Evolutionary conservation across 2,113 vertebrate species (phyloP).

Genomic region (Alaudala cheleensis): DNA sequence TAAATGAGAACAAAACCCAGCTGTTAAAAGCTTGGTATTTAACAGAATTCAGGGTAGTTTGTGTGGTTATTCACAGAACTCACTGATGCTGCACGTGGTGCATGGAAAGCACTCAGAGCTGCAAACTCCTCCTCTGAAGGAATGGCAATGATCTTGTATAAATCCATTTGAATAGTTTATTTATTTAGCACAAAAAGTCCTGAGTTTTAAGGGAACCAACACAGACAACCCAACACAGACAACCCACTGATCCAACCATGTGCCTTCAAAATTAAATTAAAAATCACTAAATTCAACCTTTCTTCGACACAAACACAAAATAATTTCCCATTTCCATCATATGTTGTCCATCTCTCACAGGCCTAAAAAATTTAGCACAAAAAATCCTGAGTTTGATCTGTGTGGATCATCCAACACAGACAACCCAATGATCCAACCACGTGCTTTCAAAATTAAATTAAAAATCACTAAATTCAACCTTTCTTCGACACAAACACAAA

Average conservation of each 20-base stretch:
- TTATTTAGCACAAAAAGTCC: not conserved
- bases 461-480: too few relatives aligned
- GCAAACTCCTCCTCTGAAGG: not conserved
- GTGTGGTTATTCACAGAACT: rapidly evolving
- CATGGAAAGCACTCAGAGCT: not conserved
- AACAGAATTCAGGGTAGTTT: rapidly evolving
- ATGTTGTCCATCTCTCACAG: too few relatives aligned
- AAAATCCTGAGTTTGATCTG: too few relatives aligned
- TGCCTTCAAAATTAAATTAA: not conserved
- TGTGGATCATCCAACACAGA: too few relatives aligned
- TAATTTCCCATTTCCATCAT: too few relatives aligned
- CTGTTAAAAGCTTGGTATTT: not conserved
- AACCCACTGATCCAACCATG: rapidly evolving
- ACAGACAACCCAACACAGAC: too few relatives aligned
- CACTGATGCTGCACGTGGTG: rapidly evolving
- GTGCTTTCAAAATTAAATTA: too few relatives aligned
- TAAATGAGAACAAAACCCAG: not conserved
- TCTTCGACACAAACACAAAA: too few relatives aligned
- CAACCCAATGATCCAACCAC: too few relatives aligned
- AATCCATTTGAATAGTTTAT: not conserved
- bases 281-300: not conserved
- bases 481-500: too few relatives aligned
- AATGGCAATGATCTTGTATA: not conserved
- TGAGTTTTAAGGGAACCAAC: not conserved
- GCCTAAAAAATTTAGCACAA: too few relatives aligned